Evolutionary conservation across 1,140 invertebrate species (phyloP).

Genomic region (Hestina assimilis): DNA sequence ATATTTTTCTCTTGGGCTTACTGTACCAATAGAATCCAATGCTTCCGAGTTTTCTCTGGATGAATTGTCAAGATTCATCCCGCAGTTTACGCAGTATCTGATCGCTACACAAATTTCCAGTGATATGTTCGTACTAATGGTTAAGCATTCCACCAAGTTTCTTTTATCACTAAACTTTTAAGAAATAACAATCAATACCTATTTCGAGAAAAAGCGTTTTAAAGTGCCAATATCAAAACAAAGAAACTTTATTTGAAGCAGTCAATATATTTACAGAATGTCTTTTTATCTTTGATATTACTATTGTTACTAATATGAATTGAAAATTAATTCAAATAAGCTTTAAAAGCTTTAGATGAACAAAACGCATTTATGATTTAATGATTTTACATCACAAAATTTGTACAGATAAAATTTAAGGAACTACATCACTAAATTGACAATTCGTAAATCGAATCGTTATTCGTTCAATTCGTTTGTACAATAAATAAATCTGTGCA

Average conservation of each 20-base stretch:
- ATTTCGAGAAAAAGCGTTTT: conserved; percentile 24
- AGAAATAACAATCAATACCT: conserved; percentile 35
- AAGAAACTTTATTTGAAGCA: conserved; percentile 1
- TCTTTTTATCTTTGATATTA: not conserved
- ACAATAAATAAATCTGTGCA: too few relatives aligned
- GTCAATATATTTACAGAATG: not conserved
- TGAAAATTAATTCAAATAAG: conserved; percentile 10
- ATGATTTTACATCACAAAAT: conserved; percentile 27
- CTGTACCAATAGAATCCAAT: conserved; percentile 59
- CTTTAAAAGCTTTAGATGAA: conserved; percentile 6
- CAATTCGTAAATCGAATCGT: too few relatives aligned
- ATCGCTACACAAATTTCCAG: conserved; percentile 20
- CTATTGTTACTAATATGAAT: conserved; percentile 4
- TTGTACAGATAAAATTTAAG: conserved; percentile 14
- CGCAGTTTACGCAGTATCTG: conserved; percentile 31
- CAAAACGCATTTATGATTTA: conserved; percentile 27
- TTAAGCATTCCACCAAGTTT: conserved; percentile 19
- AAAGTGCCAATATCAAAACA: conserved; percentile 20
- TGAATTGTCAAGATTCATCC: conserved; percentile 73
- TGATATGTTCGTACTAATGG: conserved; percentile 5
- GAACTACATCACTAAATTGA: too few relatives aligned
- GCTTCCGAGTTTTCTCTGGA: conserved; percentile 71
- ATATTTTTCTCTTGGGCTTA: conserved; percentile 71
- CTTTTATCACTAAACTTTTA: conserved; percentile 14
- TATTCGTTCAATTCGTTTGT: too few relatives aligned